phyloP scores from a whole-genome alignment of 2,888 invertebrate genomes.

The Megaustenia siamemsis region DNA sequence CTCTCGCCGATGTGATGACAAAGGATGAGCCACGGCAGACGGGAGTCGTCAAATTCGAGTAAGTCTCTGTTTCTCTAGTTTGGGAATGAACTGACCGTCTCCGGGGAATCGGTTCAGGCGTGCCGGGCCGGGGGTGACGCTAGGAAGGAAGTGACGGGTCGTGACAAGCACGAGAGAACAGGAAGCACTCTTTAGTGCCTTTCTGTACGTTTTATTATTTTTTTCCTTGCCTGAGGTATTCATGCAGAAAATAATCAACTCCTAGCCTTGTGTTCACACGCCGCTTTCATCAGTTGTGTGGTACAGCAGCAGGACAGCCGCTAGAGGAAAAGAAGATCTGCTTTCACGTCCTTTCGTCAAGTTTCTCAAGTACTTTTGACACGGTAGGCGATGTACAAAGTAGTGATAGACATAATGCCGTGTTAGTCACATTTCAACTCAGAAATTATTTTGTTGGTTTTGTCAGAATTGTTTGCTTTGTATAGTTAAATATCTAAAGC shows the following conservation, averaged over 20 bases:
- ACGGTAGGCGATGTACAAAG: not conserved
- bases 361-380: not conserved
- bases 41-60: constrained; percentile 19
- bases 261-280: not conserved
- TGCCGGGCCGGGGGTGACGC: too few relatives aligned
- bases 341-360: not conserved
- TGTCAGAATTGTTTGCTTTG: too few relatives aligned
- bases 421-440: too few relatives aligned
- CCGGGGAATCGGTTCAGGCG: not conserved
- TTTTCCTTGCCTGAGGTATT: not conserved
- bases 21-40: constrained; percentile 26
- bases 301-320: not conserved
- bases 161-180: not conserved
- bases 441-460: too few relatives aligned
- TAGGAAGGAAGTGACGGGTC: not conserved
- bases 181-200: not conserved
- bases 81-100: constrained; percentile 1
- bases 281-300: not conserved
- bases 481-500: too few relatives aligned
- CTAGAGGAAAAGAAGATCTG: not conserved
- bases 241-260: not conserved
- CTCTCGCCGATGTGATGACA: not conserved
- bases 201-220: too few relatives aligned
- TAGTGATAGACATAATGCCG: too few relatives aligned
- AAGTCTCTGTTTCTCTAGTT: constrained; percentile 7